Base-by-base conservation (phyloP, 1,140 invertebrate species). In the Theocolax elegans region DNA sequence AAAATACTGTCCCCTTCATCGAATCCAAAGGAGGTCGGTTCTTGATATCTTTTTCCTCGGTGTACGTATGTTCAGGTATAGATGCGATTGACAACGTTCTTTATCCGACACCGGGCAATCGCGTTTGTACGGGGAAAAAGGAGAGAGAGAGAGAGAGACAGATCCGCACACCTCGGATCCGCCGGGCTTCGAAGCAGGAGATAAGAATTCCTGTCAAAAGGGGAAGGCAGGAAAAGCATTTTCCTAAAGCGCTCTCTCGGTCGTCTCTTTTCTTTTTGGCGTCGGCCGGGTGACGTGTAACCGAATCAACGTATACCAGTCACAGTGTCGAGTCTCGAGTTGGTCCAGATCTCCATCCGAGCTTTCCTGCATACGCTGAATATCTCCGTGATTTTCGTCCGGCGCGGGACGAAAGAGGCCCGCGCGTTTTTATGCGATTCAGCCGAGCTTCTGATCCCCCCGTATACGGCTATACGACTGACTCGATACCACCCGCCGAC, bases 201-300 rank as follows among this genome's bases (percentile, higher is more conserved):
- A 49, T 51, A 64, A 64, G 48, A 64, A 64, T 64, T 51, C 17
- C 48, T 40, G 19, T 64, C 46, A 64, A 64, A 64, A 64, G 46
- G 19, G 51, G 51, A 64, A 64, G 46, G 19, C 38, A 19, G 13
- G 29, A 54, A 29, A 65, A 40, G 48, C 13, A 64, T 53, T 64
- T 51, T 19, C 19, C 15, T 8, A 10, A 54, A 17, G n/a, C 19
- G 1, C 21, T 21, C n/a, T n/a, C n/a, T n/a, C n/a, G n/a, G n/a
- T n/a, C n/a, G n/a, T 44, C 15, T 44, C 31, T 35, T 10, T 35
- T 10, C 10, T 25, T 51, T 51, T 51, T 27, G 23, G 3, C n/a
- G 12, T 27, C 23, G n/a, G 6, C 25, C 12, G 19, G 12, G 31
- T 42, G 54, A 58, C 10, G 10, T 58, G 9, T 58, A 60, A 60